These are phyloP conservation scores for Ethmia dodecea DNA, from an alignment of 2,888 invertebrate species.

Conservation along the genomic window DNA sequence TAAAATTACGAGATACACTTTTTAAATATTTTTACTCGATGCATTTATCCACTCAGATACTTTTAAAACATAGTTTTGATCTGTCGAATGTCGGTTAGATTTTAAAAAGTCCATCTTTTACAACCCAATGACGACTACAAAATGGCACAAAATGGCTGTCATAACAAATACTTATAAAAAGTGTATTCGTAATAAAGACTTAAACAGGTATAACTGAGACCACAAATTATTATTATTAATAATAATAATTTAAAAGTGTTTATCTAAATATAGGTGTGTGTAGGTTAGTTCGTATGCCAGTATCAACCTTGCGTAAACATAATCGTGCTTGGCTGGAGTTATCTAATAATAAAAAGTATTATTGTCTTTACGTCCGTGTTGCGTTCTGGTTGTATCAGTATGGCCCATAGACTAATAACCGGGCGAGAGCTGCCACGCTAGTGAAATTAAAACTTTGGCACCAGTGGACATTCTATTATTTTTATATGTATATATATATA, in stretches of 20 bases:
- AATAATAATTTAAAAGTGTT: slow-evolving; percentile 35
- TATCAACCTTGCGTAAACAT: slow-evolving; percentile 32
- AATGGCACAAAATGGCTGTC: too few species aligned
- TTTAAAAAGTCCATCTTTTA: too few species aligned
- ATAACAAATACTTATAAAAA: slow-evolving; percentile 23
- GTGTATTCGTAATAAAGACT: slow-evolving; percentile 35
- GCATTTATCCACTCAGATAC: too few species aligned
- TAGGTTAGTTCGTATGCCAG: slow-evolving; percentile 48
- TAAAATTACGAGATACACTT: slow-evolving; percentile 9
- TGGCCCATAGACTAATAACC: too few species aligned
- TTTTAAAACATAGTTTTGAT: too few species aligned
- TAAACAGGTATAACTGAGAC: slow-evolving; percentile 58
- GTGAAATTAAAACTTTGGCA: too few species aligned
- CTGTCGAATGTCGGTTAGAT: too few species aligned
- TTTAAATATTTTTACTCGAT: slow-evolving; percentile 5
- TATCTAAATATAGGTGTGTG: slow-evolving; percentile 40
- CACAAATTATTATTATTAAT: slow-evolving; percentile 42
- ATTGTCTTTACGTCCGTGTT: slow-evolving; percentile 7
- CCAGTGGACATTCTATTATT: too few species aligned
- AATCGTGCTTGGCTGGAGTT: slow-evolving; percentile 56
- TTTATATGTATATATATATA: too few species aligned
- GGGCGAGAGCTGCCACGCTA: too few species aligned
- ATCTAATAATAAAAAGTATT: slow-evolving; percentile 36
- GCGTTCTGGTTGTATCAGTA: too few species aligned
- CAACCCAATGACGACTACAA: too few species aligned